Evolutionary conservation across 2,888 invertebrate genomes (phyloP), one percentile per base, ranked within the genome.

Genomic region (Spodoptera littoralis): DNA sequence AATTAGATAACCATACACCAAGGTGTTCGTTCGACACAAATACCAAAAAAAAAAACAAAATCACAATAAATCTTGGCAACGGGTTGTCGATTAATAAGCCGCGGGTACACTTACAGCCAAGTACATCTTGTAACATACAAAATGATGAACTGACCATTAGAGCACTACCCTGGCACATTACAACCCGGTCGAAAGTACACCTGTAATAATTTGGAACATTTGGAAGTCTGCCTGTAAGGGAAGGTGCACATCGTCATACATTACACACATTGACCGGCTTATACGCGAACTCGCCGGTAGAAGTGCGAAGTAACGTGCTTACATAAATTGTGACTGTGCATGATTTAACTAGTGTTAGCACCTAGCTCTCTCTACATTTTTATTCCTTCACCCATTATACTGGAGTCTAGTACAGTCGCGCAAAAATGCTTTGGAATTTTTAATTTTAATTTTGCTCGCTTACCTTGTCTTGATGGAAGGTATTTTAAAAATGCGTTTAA

Each of bases 341-440:
- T 86, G 87, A 86, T 86, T 85, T 84, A 86, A 83, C 86, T 74
- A 86, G 81, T 82, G 84, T 80, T 84, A 79, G 82, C 86, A 83
- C 82, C 83, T 78, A 74, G 76, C 70, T 65, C 60, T 76, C 71
- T 68, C 68, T 79, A 80, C 80, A 85, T 84, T 86, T 86, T 85
- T 86, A 85, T 85, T 81, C 61, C 77, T 65, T 70, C 68, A 73
- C 67, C 73, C 76, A 84, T 83, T 79, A 76, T 80, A 78, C 79
- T 68, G 73, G 73, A 74, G 68, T 79, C 54, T 30, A 30, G 82
- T 84, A 90, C 83, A 73, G 65, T 77, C 76, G 66, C 1, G 57
- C 1, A 63, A 59, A 82, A 75, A 85, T 84, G 13, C 5, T 11
- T 11, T 22, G 8, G 43, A 46, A 18, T 52, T 64, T 58, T 11